A percentile compares a stretch with the other conserved stretches of the same genome.
These are phyloP conservation scores for Julus scandinavius DNA, from an alignment of 2,888 invertebrate species.

Conservation along the genomic window DNA sequence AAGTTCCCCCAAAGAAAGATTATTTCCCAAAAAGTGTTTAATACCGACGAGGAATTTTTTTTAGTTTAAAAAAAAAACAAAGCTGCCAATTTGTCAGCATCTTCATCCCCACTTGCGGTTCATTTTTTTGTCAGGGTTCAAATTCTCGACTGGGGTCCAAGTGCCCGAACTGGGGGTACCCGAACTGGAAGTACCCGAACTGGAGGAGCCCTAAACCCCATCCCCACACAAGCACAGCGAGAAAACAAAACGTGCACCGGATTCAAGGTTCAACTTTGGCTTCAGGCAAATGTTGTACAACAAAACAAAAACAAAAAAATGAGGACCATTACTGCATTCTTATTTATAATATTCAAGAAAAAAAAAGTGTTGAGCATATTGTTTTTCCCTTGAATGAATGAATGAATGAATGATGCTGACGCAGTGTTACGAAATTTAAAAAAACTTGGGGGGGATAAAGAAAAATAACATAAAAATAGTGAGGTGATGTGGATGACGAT, in stretches of 20 bases:
- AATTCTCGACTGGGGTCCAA: not conserved
- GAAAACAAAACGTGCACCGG: conserved; percentile 42
- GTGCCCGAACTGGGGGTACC: not conserved
- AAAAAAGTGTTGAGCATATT: conserved; percentile 44
- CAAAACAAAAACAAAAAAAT: not conserved
- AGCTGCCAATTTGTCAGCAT: conserved; percentile 36
- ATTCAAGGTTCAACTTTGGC: conserved; percentile 2
- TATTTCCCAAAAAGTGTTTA: not conserved
- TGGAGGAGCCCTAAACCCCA: not conserved
- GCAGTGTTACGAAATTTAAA: not conserved
- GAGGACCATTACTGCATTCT: conserved; percentile 1
- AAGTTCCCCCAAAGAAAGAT: conserved; percentile 1
- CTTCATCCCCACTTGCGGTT: conserved; percentile 1
- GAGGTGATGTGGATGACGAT: conserved; percentile 35
- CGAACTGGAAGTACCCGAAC: too few species aligned
- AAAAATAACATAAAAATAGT: conserved; percentile 9
- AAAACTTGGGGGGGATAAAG: not conserved
- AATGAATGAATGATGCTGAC: not conserved
- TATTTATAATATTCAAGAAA: conserved; percentile 30
- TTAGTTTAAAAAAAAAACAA: not conserved
- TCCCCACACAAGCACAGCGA: conserved; percentile 7
- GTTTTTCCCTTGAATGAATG: not conserved
- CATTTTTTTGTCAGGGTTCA: not conserved
- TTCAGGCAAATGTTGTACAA: conserved; percentile 21
- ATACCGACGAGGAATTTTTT: not conserved